Percentiles rank a stretch among this genome's conserved stretches.
These are phyloP conservation scores for Abrostola tripartita DNA, from an alignment of 2,888 invertebrate genomes.

Conservation along the genomic window DNA sequence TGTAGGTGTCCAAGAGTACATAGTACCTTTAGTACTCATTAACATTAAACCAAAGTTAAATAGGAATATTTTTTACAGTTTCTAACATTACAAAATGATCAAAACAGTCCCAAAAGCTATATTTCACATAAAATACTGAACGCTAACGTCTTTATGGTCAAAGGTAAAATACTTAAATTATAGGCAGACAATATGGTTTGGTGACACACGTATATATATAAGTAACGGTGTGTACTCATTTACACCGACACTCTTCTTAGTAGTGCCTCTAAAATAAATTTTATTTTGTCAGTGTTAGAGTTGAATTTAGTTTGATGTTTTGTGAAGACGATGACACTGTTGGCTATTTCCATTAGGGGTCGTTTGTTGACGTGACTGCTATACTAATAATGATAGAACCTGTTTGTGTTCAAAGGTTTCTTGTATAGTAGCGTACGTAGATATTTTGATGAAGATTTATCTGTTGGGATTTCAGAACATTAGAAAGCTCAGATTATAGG, in stretches of 20 bases:
- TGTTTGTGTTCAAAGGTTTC: conserved; percentile 59
- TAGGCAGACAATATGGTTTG: conserved; percentile 73
- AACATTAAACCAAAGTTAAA: no score
- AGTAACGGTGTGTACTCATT: conserved; percentile 82
- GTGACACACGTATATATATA: conserved; percentile 72
- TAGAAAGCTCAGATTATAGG: conserved; percentile 17
- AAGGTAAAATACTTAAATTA: conserved; percentile 69
- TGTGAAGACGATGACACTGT: conserved; percentile 62
- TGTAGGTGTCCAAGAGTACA: no score
- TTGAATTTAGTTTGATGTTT: conserved; percentile 48
- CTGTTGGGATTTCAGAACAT: conserved; percentile 21
- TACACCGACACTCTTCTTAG: conserved; percentile 59
- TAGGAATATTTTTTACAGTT: background rate
- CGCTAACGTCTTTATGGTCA: conserved; percentile 58
- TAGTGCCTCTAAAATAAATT: conserved; percentile 48
- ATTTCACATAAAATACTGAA: conserved; percentile 45
- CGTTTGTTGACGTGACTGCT: conserved; percentile 78
- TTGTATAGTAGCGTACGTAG: conserved; percentile 28
- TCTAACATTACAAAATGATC: background rate
- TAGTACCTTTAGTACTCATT: no score
- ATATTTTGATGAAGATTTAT: conserved; percentile 35
- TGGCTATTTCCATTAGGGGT: conserved; percentile 72
- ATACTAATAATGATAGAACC: conserved; percentile 65
- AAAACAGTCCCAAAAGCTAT: background rate
- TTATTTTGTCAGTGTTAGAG: conserved; percentile 55